Conservation (phyloP, 1,140 invertebrate genomes). For the Wiebesia pumilae region DNA sequence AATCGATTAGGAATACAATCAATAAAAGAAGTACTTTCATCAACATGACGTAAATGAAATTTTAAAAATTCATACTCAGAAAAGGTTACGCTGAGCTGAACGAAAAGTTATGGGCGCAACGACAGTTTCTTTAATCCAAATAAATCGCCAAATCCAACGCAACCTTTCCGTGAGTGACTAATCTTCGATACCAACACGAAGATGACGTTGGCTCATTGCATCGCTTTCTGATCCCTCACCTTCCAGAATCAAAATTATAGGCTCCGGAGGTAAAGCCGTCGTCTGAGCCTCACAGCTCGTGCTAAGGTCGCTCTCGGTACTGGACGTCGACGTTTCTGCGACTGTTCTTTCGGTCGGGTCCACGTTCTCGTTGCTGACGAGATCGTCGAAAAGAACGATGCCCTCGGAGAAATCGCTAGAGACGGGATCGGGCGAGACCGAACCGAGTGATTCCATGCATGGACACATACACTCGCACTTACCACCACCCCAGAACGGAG, state of each 20-base stretch:
- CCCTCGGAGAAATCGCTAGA: neutral
- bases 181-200: neutral
- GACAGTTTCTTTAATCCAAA: neutral
- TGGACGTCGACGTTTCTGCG: constrained; percentile 61
- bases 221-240: constrained; percentile 76
- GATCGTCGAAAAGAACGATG: constrained; percentile 29
- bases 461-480: constrained; percentile 86
- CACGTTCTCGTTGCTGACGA: constrained; percentile 13
- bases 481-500: constrained; percentile 75
- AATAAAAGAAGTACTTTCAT: too few species aligned
- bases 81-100: neutral
- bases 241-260: constrained; percentile 84
- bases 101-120: neutral
- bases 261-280: constrained; percentile 79
- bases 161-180: neutral
- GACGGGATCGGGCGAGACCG: constrained; percentile 62
- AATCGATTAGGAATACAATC: too few species aligned
- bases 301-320: neutral
- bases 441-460: constrained; percentile 68
- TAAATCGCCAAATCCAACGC: neutral
- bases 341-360: constrained; percentile 29
- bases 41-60: neutral
- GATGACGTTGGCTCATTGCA: neutral
- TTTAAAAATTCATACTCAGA: neutral
- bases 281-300: neutral